Base-by-base conservation (phyloP, 2,113 vertebrate species). In the Aythya baeri region DNA sequence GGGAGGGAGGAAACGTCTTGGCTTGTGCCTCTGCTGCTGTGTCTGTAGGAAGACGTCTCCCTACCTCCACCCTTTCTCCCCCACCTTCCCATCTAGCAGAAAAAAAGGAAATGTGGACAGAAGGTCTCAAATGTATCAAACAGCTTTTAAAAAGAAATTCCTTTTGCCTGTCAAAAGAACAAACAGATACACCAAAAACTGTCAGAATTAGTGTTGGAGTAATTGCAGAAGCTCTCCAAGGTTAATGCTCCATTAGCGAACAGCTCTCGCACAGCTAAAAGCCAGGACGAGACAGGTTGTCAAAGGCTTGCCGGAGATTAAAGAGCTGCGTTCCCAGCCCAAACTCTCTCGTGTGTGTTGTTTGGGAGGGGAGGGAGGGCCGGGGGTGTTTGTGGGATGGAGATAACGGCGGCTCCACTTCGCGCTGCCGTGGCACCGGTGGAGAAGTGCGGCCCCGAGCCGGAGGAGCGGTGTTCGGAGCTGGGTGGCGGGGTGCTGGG, bases 191-290 rank as follows among this genome's bases (percentile, higher is more conserved):
- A 83, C 92, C 88, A 58, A 66, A 94, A 66, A 91, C 91, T 96
- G 91, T 95, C 94, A 79, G 91, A 94, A 94, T 96, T 96, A 96
- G 91, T 75, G 93, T 83, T 91, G 86, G 75, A 75, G 97, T 97
- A 96, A 98, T 97, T 96, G 97, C 96, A 77, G 91, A 94, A 93
- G 95, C 95, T 96, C 86, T 67, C 96, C 97, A 97, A 97, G 97
- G 98, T 97, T 98, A 98, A 97, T 97, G 98, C 94, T 89, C 97
- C 94, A 94, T 97, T 97, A 97, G 97, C 85, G 94, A 81, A 36
- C 94, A 86, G 94, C 91, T 95, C 96, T 91, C 76, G 85, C 62
- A 72, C 95, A 94, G 97, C 97, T 97, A 95, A 97, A 97, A 97
- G 97, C 96, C 91, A 44, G 95, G 93, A 96, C 91, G 89, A 97